Conservation (phyloP, 2,113 vertebrate species). For the Neolamprologus sp. region DNA sequence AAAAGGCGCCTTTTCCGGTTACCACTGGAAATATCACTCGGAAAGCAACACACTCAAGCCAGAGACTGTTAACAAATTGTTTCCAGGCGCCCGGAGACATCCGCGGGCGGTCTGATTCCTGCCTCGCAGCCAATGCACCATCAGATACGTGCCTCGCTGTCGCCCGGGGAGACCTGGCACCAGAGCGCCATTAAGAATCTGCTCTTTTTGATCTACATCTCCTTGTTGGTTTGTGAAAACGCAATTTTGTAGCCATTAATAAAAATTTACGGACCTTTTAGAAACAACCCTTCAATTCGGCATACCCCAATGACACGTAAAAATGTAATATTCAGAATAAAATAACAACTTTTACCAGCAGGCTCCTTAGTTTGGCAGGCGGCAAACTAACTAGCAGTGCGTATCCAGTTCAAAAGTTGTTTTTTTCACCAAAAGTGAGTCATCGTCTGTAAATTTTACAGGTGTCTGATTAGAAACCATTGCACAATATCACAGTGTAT, state of each 20-base stretch:
- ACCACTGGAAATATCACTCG: not conserved
- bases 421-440: not conserved
- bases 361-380: not conserved
- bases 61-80: conserved; percentile 12
- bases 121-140: not conserved
- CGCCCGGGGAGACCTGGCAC: not conserved
- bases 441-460: not conserved
- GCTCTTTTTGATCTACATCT: not conserved
- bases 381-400: not conserved
- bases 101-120: not conserved
- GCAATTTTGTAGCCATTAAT: accelerated
- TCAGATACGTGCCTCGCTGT: not conserved
- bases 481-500: accelerated
- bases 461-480: not conserved
- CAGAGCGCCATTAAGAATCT: not conserved
- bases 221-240: accelerated
- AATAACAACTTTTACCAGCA: not conserved
- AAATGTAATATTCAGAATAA: not conserved
- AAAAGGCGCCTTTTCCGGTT: not conserved
- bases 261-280: accelerated
- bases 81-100: conserved; percentile 16
- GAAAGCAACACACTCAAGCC: not conserved
- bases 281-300: not conserved
- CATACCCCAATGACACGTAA: accelerated
- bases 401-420: conserved; percentile 25